Percentiles rank a stretch among this genome's conserved stretches.
These are phyloP conservation scores for Melieria picta DNA, from an alignment of 2,888 invertebrate genomes.

Conservation along the genomic window DNA sequence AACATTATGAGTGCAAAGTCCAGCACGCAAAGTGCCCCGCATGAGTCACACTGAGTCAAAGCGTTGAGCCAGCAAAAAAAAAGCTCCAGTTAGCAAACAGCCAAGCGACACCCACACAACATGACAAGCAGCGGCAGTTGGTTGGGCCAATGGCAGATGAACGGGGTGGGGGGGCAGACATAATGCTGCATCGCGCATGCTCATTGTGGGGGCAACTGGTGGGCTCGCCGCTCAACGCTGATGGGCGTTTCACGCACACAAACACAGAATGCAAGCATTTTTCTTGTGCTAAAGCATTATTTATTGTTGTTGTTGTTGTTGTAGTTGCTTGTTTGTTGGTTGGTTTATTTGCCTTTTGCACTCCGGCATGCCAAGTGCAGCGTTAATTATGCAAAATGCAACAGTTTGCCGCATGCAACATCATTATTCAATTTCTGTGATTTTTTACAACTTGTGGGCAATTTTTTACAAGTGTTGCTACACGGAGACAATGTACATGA, in stretches of 20 bases:
- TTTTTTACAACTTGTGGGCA: slow-evolving; percentile 18
- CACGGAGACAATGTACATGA: not conserved
- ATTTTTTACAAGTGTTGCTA: slow-evolving; percentile 6
- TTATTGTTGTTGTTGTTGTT: too few species aligned
- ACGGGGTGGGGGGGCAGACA: too few species aligned
- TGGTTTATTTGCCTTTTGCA: not conserved
- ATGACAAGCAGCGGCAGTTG: not conserved
- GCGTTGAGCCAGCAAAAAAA: not conserved
- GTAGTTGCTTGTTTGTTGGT: too few species aligned
- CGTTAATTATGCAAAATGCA: slow-evolving; percentile 32
- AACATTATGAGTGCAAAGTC: not conserved
- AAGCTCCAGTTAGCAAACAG: not conserved
- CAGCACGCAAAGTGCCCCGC: not conserved
- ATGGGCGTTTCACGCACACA: not conserved
- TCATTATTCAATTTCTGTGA: slow-evolving; percentile 31
- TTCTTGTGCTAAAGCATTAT: not conserved
- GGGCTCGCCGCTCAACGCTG: not conserved
- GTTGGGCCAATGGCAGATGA: too few species aligned
- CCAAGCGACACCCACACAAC: not conserved
- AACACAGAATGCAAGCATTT: not conserved
- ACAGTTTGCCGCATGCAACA: slow-evolving; percentile 32
- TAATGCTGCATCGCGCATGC: too few species aligned
- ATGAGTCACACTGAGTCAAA: not conserved
- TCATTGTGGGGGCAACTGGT: not conserved
- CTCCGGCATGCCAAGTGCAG: slow-evolving; percentile 31